Evolutionary conservation across 1,140 invertebrate genomes (phyloP), one percentile per base, ranked within the genome.

Genomic region (Hermatobates lingyangjiaoensis): DNA sequence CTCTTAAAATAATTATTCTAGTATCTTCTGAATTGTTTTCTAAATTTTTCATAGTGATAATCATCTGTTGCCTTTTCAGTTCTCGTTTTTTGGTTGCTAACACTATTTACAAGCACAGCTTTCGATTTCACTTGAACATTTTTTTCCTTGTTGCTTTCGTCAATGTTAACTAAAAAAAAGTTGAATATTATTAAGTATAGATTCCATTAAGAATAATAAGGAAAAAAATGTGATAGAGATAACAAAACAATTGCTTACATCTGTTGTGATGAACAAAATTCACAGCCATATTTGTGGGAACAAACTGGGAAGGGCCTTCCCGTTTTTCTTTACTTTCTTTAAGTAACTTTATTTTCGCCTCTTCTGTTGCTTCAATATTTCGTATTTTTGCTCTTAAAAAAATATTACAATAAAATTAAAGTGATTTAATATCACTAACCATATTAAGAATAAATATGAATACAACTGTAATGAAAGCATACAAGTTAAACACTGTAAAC

Each of bases 341-440:
- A 14, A 96, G 61, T 45, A 97, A 68, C 69, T 82, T 88, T 60
- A 92, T 79, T 68, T 97, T 97, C 0, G 93, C 91, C 63, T 94
- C 91, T 69, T 98, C 94, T 3, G 93, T 98, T 4, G 89, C 88
- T 75, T 97, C 92, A 60, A 98, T 98, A 64, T 97, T 98, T 61
- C 80, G 79, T 54, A 98, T 97, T 73, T 96, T 95, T 0, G 90
- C 91, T 61, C 79, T 82, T 51, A 30, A 68, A 66, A 45, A 52
- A 53, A 45, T 61, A 58, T 51, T 7, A 34, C 28, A 34, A 34
- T 34, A 34, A 34, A 15, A 15, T 34, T 7, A 7, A 34, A 34
- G 7, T 34, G 28, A 34, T 34, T 7, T 15, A 34, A 15, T 34
- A 15, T n/a, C n/a, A n/a, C n/a, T n/a, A n/a, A n/a, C n/a, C n/a